These are phyloP conservation scores for Puntigrus tetrazona DNA, from an alignment of 2,113 vertebrate species.

Conservation along the genomic window DNA sequence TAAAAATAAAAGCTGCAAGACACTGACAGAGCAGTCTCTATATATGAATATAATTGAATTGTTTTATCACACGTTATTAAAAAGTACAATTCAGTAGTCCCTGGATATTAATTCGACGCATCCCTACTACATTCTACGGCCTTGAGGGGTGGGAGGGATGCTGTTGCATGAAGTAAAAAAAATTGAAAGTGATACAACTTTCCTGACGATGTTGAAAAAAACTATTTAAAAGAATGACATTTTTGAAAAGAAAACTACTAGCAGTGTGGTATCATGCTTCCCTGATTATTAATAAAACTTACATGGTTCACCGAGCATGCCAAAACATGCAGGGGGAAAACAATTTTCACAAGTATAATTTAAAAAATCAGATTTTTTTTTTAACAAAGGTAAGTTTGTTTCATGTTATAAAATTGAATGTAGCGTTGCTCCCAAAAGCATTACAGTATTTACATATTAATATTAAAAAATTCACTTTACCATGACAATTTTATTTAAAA, in stretches of 20 bases:
- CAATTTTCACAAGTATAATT: too few species aligned
- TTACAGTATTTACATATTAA: background rate
- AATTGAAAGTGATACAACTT: background rate
- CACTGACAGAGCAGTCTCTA: background rate
- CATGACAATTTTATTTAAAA: too few species aligned
- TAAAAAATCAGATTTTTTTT: background rate
- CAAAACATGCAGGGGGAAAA: too few species aligned
- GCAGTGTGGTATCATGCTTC: background rate
- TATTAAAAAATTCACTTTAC: background rate
- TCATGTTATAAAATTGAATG: background rate
- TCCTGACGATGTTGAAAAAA: background rate
- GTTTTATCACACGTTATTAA: background rate
- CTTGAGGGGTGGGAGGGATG: background rate
- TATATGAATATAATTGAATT: background rate
- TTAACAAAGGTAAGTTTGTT: background rate
- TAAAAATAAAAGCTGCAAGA: background rate
- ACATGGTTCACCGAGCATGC: too few species aligned
- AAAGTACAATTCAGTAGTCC: background rate
- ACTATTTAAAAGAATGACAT: background rate
- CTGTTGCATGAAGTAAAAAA: background rate
- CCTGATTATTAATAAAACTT: background rate
- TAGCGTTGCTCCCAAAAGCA: background rate
- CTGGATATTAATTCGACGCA: background rate
- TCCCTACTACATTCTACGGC: background rate
- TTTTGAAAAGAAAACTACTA: background rate